Conservation (phyloP, 2,888 invertebrate species). For the Aphodius sticticus region DNA sequence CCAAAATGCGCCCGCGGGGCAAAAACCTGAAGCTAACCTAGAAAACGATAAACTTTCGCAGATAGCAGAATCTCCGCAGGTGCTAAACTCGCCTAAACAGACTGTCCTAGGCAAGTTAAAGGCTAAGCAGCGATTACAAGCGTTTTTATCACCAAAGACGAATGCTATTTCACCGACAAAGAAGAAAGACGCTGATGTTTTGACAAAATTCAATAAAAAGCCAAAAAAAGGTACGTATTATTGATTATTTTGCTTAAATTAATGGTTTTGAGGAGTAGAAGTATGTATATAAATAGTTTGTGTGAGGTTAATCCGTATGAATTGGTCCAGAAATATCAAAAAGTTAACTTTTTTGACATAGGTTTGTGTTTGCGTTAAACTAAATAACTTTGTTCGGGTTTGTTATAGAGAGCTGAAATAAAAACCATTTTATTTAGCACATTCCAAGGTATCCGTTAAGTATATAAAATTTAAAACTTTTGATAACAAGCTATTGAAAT, state of each 20-base stretch:
- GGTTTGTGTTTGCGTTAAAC: too few species aligned
- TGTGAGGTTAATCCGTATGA: too few species aligned
- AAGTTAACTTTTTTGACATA: too few species aligned
- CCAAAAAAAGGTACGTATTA: constrained; percentile 42
- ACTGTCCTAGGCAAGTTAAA: constrained; percentile 47
- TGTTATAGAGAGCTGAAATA: too few species aligned
- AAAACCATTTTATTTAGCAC: too few species aligned
- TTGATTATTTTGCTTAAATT: constrained; percentile 9
- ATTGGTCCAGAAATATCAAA: too few species aligned
- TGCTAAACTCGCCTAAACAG: constrained; percentile 40
- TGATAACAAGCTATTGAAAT: too few species aligned
- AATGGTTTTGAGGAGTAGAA: too few species aligned
- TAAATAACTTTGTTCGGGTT: too few species aligned
- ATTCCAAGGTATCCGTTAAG: too few species aligned
- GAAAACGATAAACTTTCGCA: constrained; percentile 26
- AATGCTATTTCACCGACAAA: constrained; percentile 40
- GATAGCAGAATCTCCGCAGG: constrained; percentile 25
- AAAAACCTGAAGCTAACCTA: constrained; percentile 8
- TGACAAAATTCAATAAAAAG: constrained; percentile 39
- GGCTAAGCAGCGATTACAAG: constrained; percentile 56
- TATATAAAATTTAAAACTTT: too few species aligned
- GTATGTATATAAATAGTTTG: too few species aligned
- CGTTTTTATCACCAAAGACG: constrained; percentile 49
- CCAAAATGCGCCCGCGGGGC: background rate
- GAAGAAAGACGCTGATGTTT: constrained; percentile 40